These are phyloP conservation scores for Crotophaga sulcirostris DNA, from an alignment of 2,113 vertebrate genomes.

Conservation along the genomic window DNA sequence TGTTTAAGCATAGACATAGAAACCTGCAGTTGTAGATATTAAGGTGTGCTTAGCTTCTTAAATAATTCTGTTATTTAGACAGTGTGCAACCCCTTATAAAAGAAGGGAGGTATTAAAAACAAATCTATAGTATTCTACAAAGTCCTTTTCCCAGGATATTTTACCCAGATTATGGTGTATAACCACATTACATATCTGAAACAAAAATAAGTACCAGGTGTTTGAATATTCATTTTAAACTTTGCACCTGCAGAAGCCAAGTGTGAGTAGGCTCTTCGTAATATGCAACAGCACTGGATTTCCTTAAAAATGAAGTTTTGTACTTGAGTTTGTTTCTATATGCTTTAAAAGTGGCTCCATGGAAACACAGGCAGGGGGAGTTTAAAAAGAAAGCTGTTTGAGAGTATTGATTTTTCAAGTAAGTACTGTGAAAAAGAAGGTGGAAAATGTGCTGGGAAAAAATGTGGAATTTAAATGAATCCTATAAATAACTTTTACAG, in stretches of 20 bases:
- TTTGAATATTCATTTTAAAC: neutral
- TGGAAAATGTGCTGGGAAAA: constrained; percentile 54
- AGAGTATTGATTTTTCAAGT: constrained; percentile 69
- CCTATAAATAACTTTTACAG: constrained; percentile 69
- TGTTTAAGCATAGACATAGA: neutral
- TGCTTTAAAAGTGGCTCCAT: constrained; percentile 50
- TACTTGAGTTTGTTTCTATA: constrained; percentile 31
- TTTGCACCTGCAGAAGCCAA: constrained; percentile 5
- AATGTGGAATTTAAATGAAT: constrained; percentile 71
- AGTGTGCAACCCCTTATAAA: neutral
- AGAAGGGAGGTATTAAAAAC: neutral
- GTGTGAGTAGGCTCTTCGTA: neutral
- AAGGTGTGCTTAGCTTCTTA: neutral
- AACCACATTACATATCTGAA: neutral
- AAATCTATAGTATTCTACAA: neutral
- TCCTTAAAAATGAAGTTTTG: constrained; percentile 24
- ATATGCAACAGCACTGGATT: neutral
- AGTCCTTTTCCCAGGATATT: neutral
- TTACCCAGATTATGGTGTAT: neutral
- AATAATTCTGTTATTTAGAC: neutral
- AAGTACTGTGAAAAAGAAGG: constrained; percentile 65
- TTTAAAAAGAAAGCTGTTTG: constrained; percentile 51
- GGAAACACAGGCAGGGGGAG: constrained; percentile 47
- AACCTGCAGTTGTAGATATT: neutral
- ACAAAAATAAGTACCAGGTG: neutral